Percentiles rank a stretch among this genome's conserved stretches.
Conservation (phyloP, 2,797 vertebrate genomes). For the Mareca penelope region DNA sequence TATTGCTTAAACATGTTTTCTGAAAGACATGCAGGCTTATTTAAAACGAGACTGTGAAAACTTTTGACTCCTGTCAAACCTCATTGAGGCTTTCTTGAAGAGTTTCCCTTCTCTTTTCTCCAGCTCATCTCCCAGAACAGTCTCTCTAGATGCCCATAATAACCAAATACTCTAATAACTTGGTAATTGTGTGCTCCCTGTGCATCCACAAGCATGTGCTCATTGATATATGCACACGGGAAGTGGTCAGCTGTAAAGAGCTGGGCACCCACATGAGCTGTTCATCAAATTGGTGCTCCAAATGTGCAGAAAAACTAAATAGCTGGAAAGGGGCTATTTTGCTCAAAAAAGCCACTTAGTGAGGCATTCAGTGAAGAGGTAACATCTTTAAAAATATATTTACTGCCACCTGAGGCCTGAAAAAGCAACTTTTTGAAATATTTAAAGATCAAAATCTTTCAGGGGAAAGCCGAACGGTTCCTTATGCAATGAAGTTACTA, state of each 20-base stretch:
- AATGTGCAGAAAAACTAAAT: background rate
- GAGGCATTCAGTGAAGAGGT: background rate
- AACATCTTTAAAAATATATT: slow-evolving; percentile 34
- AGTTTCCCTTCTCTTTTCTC: background rate
- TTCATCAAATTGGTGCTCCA: slow-evolving; percentile 5
- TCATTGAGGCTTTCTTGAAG: background rate
- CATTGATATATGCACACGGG: background rate
- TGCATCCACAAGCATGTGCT: background rate
- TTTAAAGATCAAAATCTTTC: background rate
- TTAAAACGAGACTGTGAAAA: background rate
- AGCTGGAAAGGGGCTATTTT: background rate
- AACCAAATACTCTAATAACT: background rate
- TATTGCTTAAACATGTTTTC: background rate
- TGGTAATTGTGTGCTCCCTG: background rate
- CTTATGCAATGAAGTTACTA: background rate
- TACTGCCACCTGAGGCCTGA: background rate
- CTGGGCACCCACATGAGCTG: background rate
- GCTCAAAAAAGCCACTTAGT: slow-evolving; percentile 12
- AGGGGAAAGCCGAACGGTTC: background rate
- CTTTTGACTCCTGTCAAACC: background rate
- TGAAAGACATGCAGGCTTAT: background rate
- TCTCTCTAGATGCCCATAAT: background rate
- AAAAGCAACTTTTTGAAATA: slow-evolving; percentile 19
- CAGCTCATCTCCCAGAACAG: background rate
- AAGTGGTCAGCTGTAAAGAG: background rate